Percentiles rank a stretch among this genome's conserved stretches.
These are phyloP conservation scores for Anarrhichthys ocellatus DNA, from an alignment of 2,113 vertebrate species.

Conservation along the genomic window DNA sequence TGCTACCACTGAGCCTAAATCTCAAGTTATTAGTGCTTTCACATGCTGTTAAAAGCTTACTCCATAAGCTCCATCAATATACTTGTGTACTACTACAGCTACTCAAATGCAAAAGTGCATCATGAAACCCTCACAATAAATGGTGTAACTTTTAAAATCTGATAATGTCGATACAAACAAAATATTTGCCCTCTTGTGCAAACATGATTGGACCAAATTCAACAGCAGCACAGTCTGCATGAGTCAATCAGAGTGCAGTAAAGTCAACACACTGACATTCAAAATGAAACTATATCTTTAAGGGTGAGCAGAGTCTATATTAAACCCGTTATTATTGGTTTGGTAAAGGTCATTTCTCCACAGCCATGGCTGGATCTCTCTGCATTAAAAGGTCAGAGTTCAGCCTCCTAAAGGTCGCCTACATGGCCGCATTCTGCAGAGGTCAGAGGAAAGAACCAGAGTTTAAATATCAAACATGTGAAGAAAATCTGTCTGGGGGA, in stretches of 20 bases:
- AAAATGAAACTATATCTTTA: conserved; percentile 76
- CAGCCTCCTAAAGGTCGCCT: conserved; percentile 76
- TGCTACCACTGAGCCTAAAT: not conserved
- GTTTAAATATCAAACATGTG: conserved; percentile 37
- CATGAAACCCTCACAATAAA: not conserved
- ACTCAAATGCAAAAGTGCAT: not conserved
- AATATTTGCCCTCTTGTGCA: conserved; percentile 9
- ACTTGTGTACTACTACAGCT: not conserved
- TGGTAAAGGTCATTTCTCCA: conserved; percentile 77
- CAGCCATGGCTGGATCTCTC: conserved; percentile 12
- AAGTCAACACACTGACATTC: conserved; percentile 72
- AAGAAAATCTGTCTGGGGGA: not conserved
- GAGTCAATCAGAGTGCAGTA: conserved; percentile 39
- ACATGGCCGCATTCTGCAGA: conserved; percentile 71
- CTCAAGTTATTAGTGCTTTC: not conserved
- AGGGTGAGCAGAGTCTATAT: conserved; percentile 77
- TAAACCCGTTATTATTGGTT: conserved; percentile 66
- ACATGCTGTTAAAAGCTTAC: not conserved
- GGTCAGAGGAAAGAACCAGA: conserved; percentile 42
- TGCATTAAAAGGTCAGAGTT: conserved; percentile 81
- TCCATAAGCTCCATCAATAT: not conserved
- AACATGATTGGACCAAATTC: not conserved
- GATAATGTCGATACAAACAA: not conserved
- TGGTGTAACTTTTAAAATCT: not conserved
- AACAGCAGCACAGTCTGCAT: not conserved